Percentiles rank a stretch among this genome's conserved stretches.
phyloP scores from a whole-genome alignment of 2,797 vertebrate genomes.

The Microhierax caerulescens region DNA sequence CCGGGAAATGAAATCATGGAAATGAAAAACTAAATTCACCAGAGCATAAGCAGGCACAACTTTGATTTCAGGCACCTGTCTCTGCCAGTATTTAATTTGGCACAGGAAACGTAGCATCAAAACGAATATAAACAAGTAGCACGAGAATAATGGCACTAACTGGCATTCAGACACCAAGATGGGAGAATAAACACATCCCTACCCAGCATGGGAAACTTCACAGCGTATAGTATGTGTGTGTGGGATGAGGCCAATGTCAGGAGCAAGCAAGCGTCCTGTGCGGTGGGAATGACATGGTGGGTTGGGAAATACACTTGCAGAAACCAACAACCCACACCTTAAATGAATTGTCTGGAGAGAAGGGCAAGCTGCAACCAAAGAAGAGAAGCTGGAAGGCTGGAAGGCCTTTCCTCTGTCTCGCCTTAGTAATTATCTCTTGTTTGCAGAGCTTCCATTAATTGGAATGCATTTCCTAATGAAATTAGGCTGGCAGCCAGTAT shows the following conservation, averaged over 20 bases:
- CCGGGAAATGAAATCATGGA: slow-evolving; percentile 56
- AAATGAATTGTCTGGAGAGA: not conserved
- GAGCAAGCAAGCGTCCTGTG: not conserved
- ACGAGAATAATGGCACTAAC: slow-evolving; percentile 43
- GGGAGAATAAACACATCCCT: slow-evolving; percentile 2
- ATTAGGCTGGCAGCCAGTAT: slow-evolving; percentile 66
- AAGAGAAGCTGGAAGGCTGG: not conserved
- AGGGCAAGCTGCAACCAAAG: not conserved
- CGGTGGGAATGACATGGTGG: not conserved
- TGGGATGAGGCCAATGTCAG: not conserved
- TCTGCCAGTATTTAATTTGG: slow-evolving; percentile 61
- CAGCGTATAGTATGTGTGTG: not conserved
- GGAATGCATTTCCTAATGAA: slow-evolving; percentile 69
- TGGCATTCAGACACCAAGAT: not conserved
- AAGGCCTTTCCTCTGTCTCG: slow-evolving; percentile 48
- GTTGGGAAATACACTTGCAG: not conserved
- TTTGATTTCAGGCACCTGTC: slow-evolving; percentile 60
- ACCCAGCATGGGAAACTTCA: not conserved
- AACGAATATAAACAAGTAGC: slow-evolving; percentile 15
- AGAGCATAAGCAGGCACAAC: slow-evolving; percentile 33
- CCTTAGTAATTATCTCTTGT: slow-evolving; percentile 65
- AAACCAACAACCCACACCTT: not conserved
- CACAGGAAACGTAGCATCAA: slow-evolving; percentile 32
- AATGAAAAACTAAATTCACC: slow-evolving; percentile 18
- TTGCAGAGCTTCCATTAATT: slow-evolving; percentile 69